Evolutionary conservation across 2,797 vertebrate genomes (phyloP).

Genomic region (Girardinus metallicus): DNA sequence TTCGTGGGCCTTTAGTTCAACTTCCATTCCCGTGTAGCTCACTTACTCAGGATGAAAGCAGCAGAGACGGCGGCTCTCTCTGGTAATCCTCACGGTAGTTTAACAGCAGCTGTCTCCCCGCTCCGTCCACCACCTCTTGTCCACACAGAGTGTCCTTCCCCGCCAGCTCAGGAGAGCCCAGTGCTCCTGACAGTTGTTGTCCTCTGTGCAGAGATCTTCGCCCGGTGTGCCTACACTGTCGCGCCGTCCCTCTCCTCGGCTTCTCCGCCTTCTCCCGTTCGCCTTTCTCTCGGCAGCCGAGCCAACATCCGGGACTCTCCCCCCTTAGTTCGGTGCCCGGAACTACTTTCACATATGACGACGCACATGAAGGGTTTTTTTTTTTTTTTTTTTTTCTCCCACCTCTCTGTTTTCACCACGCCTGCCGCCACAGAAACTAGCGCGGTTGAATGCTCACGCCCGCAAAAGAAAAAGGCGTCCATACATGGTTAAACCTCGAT

Average conservation of each 20-base stretch:
- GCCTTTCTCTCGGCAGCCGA: conserved; percentile 83
- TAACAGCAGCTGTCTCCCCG: conserved; percentile 71
- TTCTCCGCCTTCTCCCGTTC: conserved; percentile 83
- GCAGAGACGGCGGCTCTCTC: conserved; percentile 64
- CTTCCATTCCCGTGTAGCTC: conserved; percentile 82
- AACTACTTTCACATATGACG: conserved; percentile 82
- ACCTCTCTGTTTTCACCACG: conserved; percentile 28
- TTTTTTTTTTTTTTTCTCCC: not conserved
- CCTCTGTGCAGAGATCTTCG: conserved; percentile 68
- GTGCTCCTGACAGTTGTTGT: conserved; percentile 64
- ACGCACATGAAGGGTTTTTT: conserved; percentile 45
- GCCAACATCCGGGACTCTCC: conserved; percentile 85
- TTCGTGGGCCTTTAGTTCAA: conserved; percentile 80
- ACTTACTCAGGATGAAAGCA: conserved; percentile 83
- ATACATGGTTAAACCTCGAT: not conserved
- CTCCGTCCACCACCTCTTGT: conserved; percentile 67
- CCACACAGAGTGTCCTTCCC: conserved; percentile 50
- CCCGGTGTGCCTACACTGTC: conserved; percentile 79
- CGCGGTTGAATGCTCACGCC: conserved; percentile 48
- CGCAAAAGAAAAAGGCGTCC: conserved; percentile 26
- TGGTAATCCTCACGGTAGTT: conserved; percentile 80
- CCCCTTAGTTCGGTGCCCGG: conserved; percentile 70
- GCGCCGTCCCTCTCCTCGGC: conserved; percentile 76
- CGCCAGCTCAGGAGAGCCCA: conserved; percentile 63
- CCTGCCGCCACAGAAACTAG: conserved; percentile 79